phyloP scores from a whole-genome alignment of 2,888 invertebrate genomes.

The Biston stratarius region DNA sequence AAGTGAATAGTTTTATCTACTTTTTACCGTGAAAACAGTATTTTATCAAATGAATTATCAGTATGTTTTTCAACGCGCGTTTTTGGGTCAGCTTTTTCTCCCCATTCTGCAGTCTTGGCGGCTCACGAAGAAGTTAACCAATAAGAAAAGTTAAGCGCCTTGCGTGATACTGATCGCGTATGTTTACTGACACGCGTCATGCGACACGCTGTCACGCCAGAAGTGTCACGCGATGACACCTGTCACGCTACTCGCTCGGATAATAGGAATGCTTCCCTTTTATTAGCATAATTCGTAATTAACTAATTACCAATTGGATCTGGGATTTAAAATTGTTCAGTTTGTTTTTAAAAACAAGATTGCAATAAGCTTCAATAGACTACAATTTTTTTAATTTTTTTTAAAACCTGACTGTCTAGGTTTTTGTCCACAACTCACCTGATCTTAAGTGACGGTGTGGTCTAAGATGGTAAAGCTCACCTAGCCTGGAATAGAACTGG shows the following conservation, averaged over 20 bases:
- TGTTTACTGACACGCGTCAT: conserved; percentile 6
- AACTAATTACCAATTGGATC: no score
- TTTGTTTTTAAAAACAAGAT: not conserved
- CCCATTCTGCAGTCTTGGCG: not conserved
- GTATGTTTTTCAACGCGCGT: not conserved
- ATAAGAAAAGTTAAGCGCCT: not conserved
- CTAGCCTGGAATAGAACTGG: no score
- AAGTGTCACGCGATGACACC: conserved; percentile 13
- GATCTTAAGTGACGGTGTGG: no score
- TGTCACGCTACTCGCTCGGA: conserved; percentile 3
- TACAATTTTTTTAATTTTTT: no score
- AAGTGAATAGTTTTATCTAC: no score
- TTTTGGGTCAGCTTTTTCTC: not conserved
- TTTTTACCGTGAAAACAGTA: no score
- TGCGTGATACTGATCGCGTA: conserved; percentile 6
- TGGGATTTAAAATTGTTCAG: not conserved
- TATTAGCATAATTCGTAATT: not conserved
- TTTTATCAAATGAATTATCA: no score
- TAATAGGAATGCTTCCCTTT: not conserved
- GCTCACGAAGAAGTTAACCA: not conserved
- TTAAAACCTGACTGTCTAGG: no score
- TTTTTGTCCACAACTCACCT: no score
- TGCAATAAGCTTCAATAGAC: no score
- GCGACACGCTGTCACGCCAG: conserved; percentile 3
- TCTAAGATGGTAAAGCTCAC: no score